Conservation (phyloP, 2,113 vertebrate species). For the Takifugu flavidus region DNA sequence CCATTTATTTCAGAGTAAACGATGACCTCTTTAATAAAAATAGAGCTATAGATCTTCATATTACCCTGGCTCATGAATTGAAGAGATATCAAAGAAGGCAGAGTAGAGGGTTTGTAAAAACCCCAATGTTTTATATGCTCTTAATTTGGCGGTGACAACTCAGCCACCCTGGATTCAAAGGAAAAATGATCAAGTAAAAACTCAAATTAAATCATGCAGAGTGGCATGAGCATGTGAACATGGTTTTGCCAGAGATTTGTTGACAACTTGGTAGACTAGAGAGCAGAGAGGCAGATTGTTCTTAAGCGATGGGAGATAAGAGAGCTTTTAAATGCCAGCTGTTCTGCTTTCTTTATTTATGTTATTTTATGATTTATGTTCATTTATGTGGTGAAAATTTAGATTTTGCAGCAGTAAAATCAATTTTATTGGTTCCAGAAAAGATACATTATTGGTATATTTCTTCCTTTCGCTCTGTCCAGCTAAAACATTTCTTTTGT, state of each 20-base stretch:
- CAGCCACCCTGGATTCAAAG: too few relatives aligned
- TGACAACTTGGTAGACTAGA: too few relatives aligned
- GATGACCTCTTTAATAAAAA: neutral
- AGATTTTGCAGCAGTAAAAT: neutral
- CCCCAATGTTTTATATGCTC: neutral
- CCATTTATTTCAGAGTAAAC: constrained; percentile 36
- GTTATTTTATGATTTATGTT: neutral
- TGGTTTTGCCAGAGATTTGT: too few relatives aligned
- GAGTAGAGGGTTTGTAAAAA: neutral
- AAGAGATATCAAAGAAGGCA: neutral
- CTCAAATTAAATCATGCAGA: too few relatives aligned
- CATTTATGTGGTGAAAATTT: neutral
- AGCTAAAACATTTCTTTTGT: too few relatives aligned
- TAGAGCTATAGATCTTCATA: neutral
- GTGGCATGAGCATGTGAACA: too few relatives aligned
- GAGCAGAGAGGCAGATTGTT: too few relatives aligned
- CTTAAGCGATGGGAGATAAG: too few relatives aligned
- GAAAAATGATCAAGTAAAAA: too few relatives aligned
- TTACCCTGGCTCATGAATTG: neutral
- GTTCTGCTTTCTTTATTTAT: too few relatives aligned
- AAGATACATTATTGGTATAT: neutral
- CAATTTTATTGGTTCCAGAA: neutral
- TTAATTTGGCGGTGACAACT: too few relatives aligned
- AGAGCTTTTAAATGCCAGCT: too few relatives aligned
- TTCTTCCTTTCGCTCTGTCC: neutral